Evolutionary conservation across 2,797 vertebrate species (phyloP), one percentile per base, ranked within the genome.

Genomic region (Sarcoramphus papa): DNA sequence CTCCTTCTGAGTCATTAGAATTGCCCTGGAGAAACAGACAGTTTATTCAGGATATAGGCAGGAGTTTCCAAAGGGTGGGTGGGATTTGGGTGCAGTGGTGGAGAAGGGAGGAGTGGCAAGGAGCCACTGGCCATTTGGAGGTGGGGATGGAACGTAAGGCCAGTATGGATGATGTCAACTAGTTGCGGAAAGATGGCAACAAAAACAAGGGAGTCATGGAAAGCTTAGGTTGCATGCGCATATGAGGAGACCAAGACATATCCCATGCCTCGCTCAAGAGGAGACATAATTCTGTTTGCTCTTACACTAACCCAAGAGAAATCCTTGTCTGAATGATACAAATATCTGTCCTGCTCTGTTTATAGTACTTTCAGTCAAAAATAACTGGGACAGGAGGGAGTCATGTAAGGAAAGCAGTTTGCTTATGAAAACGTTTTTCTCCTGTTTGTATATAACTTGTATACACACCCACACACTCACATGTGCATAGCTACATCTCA

Each of bases 301-400:
- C 15, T 67, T 74, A 24, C 2, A 5, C 24, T 85, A 53, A 88
- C 47, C 64, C 53, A 65, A 70, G 68, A 93, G 50, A 92, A 95
- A 92, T 54, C 41, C 22, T 75, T 88, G 53, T 65, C 68, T 74
- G 74, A 79, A 73, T 33, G 60, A 79, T 79, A 88, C 64, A 91
- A 91, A 80, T 83, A 65, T 82, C 80, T 86, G n/a, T 51, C 59
- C 51, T 77, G 20, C 25, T 95, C 65, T 94, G 35, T 94, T 94
- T 95, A 82, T 72, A 87, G 88, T 76, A 77, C 56, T 87, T 88
- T 33, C 12, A 65, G 75, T 74, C 51, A 92, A 89, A 94, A 87
- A 87, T 77, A 96, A 21, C 33, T 41, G 24, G 28, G 45, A 67
- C 35, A 43, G 25, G 92, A 91, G 60, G n/a, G 48, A 85, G 45